These are phyloP conservation scores for Phoxinus phoxinus DNA, from an alignment of 2,113 vertebrate genomes.

Conservation along the genomic window DNA sequence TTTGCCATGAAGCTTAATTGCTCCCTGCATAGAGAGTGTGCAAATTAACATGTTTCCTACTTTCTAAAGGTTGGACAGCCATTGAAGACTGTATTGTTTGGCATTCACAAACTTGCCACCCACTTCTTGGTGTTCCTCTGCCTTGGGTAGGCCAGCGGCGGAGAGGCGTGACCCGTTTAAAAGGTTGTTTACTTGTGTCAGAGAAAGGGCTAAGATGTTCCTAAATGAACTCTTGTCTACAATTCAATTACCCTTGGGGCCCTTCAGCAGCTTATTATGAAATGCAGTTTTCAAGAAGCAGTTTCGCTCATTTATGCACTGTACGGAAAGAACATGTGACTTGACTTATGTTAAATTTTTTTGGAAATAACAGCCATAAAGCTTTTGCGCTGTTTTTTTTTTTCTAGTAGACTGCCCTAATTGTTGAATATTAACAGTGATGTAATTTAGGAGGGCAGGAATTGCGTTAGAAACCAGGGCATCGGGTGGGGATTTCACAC, in stretches of 20 bases:
- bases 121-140: constrained; percentile 68
- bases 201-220: constrained; percentile 76
- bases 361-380: not conserved
- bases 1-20: constrained; percentile 1
- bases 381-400: not conserved
- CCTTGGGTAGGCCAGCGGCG: constrained; percentile 70
- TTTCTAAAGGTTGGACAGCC: constrained; percentile 74
- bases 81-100: constrained; percentile 75
- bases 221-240: constrained; percentile 85
- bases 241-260: constrained; percentile 80
- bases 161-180: constrained; percentile 80
- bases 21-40: constrained; percentile 53
- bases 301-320: not conserved
- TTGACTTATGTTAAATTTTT: not conserved
- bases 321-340: not conserved
- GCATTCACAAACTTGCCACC: constrained; percentile 75
- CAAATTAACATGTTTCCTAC: constrained; percentile 76
- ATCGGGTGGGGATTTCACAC: constrained; percentile 11
- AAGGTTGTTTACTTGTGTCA: constrained; percentile 82
- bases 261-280: constrained; percentile 67
- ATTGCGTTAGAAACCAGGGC: constrained; percentile 19
- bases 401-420: not conserved
- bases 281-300: constrained; percentile 18
- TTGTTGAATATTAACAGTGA: constrained; percentile 1
- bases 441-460: constrained; percentile 5